Evolutionary conservation across 2,888 invertebrate genomes (phyloP), one percentile per base, ranked within the genome.

Genomic region (Diachrysia chrysitis): DNA sequence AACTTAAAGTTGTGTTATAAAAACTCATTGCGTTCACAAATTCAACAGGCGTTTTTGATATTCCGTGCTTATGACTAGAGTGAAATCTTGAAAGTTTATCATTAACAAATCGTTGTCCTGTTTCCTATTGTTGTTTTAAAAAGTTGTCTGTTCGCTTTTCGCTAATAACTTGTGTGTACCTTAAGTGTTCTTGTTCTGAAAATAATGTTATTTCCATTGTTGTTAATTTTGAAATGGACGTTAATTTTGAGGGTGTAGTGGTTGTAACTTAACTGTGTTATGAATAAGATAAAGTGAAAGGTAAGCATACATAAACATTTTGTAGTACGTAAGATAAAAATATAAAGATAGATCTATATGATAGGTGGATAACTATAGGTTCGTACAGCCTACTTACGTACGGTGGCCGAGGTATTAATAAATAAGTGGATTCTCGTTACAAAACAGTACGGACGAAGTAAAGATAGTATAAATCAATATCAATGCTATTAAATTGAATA

Each of bases 41-140:
- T 87, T 89, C 89, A 93, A 92, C 93, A 95, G 94, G 94, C 94
- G 92, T 84, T 86, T 68, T 72, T 59, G 78, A 66, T 32, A 66
- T 82, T 80, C 66, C 53, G 64, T 73, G 69, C 70, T 69, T 73
- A 76, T 56, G 76, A 73, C 58, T 77, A 75, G 82, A 84, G 81
- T 83, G 85, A 84, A 84, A 83, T 86, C 82, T 87, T 87, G 84
- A 80, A 86, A 84, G 81, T 86, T 86, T 76, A 81, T 86, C 88
- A 86, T 89, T 87, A 42, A 42, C 42, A n/a, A 73, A 85, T 83
- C 72, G 87, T 90, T 88, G 81, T 87, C 83, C 84, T 81, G 78
- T 87, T 87, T 69, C 89, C 87, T 89, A 84, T 89, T 90, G 83
- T 86, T 87, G 75, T 81, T 87, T 82, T 82, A 79, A 80, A 79